Base-by-base conservation (phyloP, 2,797 vertebrate species). In the Rhincodon typus region DNA sequence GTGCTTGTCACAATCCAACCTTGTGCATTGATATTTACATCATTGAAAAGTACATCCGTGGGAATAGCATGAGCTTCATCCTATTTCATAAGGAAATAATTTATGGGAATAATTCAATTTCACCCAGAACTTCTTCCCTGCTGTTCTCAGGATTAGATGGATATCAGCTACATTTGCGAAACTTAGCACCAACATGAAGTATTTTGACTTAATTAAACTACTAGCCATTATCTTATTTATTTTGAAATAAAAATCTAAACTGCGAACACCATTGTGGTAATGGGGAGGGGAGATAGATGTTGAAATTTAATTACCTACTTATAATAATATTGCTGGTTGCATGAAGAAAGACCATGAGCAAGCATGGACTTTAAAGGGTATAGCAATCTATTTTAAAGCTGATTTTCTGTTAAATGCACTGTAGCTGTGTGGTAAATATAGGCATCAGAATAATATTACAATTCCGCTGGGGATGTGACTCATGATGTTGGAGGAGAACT, bases 381-480 rank as follows among this genome's bases (percentile, higher is more conserved):
- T 50, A 66, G 21, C 21, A 69, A 93, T 93, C 90, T 93, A 74
- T 74, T 95, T 74, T 53, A 57, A 46, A 95, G 38, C 90, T 53
- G 70, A 21, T 34, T 74, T 95, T 95, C 70, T 84, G 82, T 84
- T 84, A 84, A 84, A 84, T 46, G 42, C 82, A 23, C 38, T 34
- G 27, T 50, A 74, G 70, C 70, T 12, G 46, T 57, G 72, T 77
- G 70, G 94, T 95, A 95, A 72, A 72, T 95, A 94, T 77, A 74
- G 94, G 69, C 46, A 42, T 77, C 27, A 95, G 94, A 95, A 95
- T 95, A 77, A 95, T 95, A 95, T 95, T 95, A 74, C 94, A 95
- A 53, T 77, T 77, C 70, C 94, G 77, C 27, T 4, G 70, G 69
- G 69, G 46, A 95, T 95, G 27, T 95, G 72, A 95, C 94, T 95